phyloP scores from a whole-genome alignment of 2,797 vertebrate species.

The Bufotes viridis region DNA sequence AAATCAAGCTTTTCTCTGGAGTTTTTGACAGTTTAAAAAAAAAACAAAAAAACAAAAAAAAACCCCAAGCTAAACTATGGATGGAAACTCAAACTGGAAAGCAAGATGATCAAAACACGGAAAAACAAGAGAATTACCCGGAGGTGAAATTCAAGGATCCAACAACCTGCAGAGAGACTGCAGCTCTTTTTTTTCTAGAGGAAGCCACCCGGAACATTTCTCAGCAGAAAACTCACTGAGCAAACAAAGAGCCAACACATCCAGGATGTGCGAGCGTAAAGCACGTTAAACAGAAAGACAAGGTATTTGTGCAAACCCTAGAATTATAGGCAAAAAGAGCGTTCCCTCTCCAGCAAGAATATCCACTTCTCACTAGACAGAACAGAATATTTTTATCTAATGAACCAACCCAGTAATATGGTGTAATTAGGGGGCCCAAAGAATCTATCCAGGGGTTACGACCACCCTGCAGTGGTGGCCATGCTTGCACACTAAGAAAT shows the following conservation, averaged over 20 bases:
- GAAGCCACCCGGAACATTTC: conserved; percentile 18
- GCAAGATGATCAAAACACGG: background rate
- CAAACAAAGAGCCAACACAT: conserved; percentile 44
- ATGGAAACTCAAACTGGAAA: conserved; percentile 14
- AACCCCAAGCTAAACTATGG: background rate
- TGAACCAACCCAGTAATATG: too few species aligned
- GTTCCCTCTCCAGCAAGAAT: too few species aligned
- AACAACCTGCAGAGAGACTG: background rate
- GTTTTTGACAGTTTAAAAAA: too few species aligned
- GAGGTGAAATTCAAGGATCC: conserved; percentile 2
- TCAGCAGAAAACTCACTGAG: conserved; percentile 11
- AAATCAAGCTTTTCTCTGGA: too few species aligned
- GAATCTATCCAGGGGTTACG: too few species aligned
- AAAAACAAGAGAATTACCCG: background rate
- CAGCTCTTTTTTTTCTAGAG: background rate
- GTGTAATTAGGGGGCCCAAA: too few species aligned
- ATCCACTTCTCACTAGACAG: too few species aligned
- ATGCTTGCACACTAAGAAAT: too few species aligned
- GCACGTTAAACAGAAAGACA: conserved; percentile 1
- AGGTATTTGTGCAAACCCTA: background rate
- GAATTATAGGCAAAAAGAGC: background rate
- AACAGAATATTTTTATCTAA: too few species aligned
- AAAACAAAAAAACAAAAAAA: too few species aligned
- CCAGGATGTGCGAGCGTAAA: conserved; percentile 40
- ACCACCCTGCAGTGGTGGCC: too few species aligned